These are phyloP conservation scores for Peribatodes rhomboidaria DNA, from an alignment of 2,888 invertebrate species.

Conservation along the genomic window DNA sequence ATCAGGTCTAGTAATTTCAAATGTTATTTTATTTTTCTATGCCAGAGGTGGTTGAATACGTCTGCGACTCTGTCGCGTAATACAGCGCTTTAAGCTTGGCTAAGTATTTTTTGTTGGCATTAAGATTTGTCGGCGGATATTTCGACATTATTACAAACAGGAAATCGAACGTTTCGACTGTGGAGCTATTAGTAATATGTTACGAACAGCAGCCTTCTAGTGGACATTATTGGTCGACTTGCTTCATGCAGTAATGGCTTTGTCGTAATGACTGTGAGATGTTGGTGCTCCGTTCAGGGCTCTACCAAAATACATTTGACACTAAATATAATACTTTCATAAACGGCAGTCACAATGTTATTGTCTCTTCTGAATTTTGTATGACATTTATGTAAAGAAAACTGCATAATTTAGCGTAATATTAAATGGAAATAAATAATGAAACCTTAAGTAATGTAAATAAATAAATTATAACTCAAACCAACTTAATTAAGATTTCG, in stretches of 20 bases:
- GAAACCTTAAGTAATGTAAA: not conserved
- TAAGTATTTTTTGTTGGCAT: conserved; percentile 37
- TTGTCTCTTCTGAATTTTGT: too few species aligned
- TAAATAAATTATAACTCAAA: too few species aligned
- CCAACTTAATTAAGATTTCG: too few species aligned
- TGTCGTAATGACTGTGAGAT: not conserved
- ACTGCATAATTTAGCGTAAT: not conserved
- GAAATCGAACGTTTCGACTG: conserved; percentile 54
- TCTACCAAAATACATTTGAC: not conserved
- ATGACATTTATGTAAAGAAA: too few species aligned
- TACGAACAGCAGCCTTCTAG: conserved; percentile 21
- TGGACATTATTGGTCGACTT: not conserved
- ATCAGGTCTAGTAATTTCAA: not conserved
- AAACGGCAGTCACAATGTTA: too few species aligned
- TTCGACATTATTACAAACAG: conserved; percentile 59
- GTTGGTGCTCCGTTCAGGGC: not conserved
- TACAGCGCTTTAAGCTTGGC: not conserved
- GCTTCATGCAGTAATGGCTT: not conserved
- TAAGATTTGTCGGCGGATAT: conserved; percentile 58
- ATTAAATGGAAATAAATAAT: not conserved
- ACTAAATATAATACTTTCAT: too few species aligned
- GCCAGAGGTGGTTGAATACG: too few species aligned
- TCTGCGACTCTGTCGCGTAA: too few species aligned
- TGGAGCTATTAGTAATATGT: conserved; percentile 34
- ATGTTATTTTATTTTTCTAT: not conserved